Base-by-base conservation (phyloP, 1,140 invertebrate genomes). In the Bombus terrestris region DNA sequence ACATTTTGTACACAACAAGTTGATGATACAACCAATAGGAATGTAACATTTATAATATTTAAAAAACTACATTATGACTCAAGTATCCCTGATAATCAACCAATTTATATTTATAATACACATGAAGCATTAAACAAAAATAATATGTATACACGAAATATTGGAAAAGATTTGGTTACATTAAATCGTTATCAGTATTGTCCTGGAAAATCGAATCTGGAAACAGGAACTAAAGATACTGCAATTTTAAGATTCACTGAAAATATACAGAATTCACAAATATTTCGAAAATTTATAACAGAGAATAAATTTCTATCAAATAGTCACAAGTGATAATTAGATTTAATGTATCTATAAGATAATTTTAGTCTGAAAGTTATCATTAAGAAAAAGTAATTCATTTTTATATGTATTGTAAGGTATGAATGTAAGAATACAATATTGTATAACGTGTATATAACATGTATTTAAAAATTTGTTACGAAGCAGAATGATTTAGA, bases 1-100 rank as follows among this genome's bases (percentile, higher is more conserved):
- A 85, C 88, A 1, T 95, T 95, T 86, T 96, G 95, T 84, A 93
- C 84, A 4, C 90, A 95, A 77, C 91, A 94, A 79, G 77, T 90
- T 32, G 91, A 93, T 69, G 89, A 93, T 81, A 87, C 89, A 39
- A 62, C 83, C 9, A 75, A 86, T 8, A 89, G 87, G 66, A 92
- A 93, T 79, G 87, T 88, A 15, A 90, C 85, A 39, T 92, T 93
- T 35, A 86, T 88, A 18, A 91, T 94, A 32, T 86, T 95, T 39
- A 90, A 92, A 69, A 94, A 94, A 69, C 93, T 92, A 9, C 82
- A 91, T 35, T 92, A 86, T 43, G 86, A 92, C n/a, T 57, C 86
- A 64, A 92, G 87, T 79, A 76, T 91, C 69, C 76, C 81, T 25
- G 86, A 90, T 43, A 78, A 88, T 39, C 87, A 89, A 64, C 78